These are phyloP conservation scores for Columba livia DNA, from an alignment of 2,113 vertebrate species.

Conservation along the genomic window DNA sequence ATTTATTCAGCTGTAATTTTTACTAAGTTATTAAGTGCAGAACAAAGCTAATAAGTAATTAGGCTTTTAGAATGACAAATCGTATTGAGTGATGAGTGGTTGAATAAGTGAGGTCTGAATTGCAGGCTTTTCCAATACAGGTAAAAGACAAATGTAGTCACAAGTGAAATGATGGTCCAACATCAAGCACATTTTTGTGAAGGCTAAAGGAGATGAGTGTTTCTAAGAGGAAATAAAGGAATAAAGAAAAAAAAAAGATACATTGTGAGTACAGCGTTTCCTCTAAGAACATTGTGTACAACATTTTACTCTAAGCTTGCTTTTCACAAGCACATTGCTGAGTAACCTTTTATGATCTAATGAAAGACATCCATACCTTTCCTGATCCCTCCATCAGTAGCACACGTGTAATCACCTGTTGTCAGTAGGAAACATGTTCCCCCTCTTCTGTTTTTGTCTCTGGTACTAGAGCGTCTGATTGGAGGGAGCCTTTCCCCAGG, in stretches of 20 bases:
- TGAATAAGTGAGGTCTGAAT: constrained; percentile 23
- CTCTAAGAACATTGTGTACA: constrained; percentile 33
- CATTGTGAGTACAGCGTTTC: constrained; percentile 52
- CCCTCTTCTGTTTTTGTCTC: constrained; percentile 89
- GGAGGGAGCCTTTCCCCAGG: constrained; percentile 89
- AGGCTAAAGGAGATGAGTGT: background rate
- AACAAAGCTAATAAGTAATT: background rate
- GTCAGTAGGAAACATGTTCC: constrained; percentile 95
- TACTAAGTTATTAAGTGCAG: background rate
- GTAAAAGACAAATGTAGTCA: constrained; percentile 31
- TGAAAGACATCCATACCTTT: constrained; percentile 86
- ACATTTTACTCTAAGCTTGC: constrained; percentile 43
- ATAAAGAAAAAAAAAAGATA: constrained; percentile 38
- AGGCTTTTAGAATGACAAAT: constrained; percentile 14
- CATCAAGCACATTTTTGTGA: constrained; percentile 37
- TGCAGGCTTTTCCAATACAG: background rate
- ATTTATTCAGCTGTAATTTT: background rate
- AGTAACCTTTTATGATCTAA: constrained; percentile 68
- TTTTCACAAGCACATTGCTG: constrained; percentile 52
- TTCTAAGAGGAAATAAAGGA: constrained; percentile 29
- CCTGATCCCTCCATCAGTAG: constrained; percentile 88
- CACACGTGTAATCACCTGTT: constrained; percentile 92
- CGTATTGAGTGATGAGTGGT: constrained; percentile 9
- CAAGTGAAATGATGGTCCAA: constrained; percentile 48
- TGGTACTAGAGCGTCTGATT: constrained; percentile 92